A percentile compares a stretch with the other conserved stretches of the same genome.
These are phyloP conservation scores for Laticauda laticaudata DNA, from an alignment of 2,113 vertebrate genomes.

Conservation along the genomic window DNA sequence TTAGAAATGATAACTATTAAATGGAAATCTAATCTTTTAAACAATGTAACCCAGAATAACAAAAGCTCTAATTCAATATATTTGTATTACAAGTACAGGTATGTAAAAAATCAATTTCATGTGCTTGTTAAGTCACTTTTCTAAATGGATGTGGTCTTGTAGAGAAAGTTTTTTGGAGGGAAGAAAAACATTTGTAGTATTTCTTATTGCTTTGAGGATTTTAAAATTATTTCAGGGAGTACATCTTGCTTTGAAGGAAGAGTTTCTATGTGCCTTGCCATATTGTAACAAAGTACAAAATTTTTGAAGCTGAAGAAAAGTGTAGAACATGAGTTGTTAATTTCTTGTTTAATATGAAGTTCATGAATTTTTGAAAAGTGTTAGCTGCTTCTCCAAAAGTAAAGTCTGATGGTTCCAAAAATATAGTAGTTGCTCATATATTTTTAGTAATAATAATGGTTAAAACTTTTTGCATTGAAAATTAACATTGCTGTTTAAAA, in stretches of 20 bases:
- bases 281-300: constrained; percentile 68
- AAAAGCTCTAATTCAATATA: constrained; percentile 48
- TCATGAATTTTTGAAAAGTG: constrained; percentile 56
- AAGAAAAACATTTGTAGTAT: constrained; percentile 72
- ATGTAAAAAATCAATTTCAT: constrained; percentile 61
- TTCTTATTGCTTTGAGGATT: constrained; percentile 72
- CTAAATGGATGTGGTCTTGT: constrained; percentile 67
- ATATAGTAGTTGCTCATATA: constrained; percentile 43
- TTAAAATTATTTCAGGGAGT: constrained; percentile 77
- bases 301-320: constrained; percentile 63
- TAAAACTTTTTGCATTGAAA: background rate
- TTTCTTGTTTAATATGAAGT: constrained; percentile 63
- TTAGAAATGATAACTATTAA: constrained; percentile 66
- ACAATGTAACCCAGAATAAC: constrained; percentile 56
- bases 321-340: constrained; percentile 59
- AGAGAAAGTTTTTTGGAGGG: constrained; percentile 66
- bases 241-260: constrained; percentile 69
- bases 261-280: constrained; percentile 80
- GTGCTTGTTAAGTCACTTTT: constrained; percentile 65
- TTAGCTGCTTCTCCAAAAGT: constrained; percentile 62
- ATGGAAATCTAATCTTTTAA: constrained; percentile 54
- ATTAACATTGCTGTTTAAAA: constrained; percentile 18
- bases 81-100: constrained; percentile 59
- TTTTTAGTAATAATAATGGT: constrained; percentile 46
- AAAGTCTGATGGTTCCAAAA: constrained; percentile 62